Base-by-base conservation (phyloP, 2,113 vertebrate genomes). In the Bostrychus sinensis region DNA sequence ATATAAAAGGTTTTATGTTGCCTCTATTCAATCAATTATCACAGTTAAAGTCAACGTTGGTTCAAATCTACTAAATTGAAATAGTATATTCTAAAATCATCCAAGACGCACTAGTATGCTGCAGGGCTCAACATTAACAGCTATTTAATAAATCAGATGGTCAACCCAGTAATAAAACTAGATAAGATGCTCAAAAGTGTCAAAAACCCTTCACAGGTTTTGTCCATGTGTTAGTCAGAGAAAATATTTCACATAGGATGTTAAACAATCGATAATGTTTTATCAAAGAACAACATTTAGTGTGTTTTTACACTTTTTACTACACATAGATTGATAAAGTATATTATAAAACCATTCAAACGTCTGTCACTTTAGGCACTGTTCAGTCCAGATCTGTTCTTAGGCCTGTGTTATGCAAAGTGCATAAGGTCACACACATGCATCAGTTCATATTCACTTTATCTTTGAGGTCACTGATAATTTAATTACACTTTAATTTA, bases 21-120 rank as follows among this genome's bases (percentile, higher is more conserved):
- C 1, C 7, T 43, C 54, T 42, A 61, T 75, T 66, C 22, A 56
- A 12, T 48, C 14, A 48, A 23, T 25, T 20, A 22, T n/a, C 17
- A 23, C 20, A 60, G 51, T 39, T 16, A 55, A 22, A 13, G 34
- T 28, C 42, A 11, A 17, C 53, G 14, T 16, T 54, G 32, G 56
- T 58, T 42, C 9, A 34, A 17, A 26, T 36, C 38, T 58, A 26
- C 50, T 16, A 41, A 42, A 62, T 13, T 3, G 53, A 36, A 55
- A 22, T 4, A 64, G 14, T 53, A 30, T 59, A 28, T 17, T 38
- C n/a, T 53, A 0, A 14, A 17, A 12, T 51, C 34, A 17, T 37
- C 7, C n/a, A 26, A 20, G 64, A 45, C 19, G n/a, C n/a, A 54
- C 26, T 43, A 8, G 26, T 54, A 25, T 16, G 62, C 75, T 10